These are phyloP conservation scores for Artibeus jamaicensis DNA, from an alignment of 2,797 vertebrate genomes.

Conservation along the genomic window DNA sequence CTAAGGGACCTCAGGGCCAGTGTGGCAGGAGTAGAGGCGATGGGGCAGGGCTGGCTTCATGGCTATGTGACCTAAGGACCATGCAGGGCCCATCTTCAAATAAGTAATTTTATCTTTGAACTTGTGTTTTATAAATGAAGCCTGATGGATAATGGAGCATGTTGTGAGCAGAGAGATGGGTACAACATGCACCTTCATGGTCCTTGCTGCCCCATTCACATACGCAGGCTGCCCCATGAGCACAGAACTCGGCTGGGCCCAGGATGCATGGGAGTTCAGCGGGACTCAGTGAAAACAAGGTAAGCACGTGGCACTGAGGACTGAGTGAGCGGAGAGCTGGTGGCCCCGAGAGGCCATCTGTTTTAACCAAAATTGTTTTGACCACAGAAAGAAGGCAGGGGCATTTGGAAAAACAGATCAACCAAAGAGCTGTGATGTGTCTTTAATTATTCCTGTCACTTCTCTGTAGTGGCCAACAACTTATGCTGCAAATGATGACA, in stretches of 20 bases:
- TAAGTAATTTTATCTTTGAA: background rate
- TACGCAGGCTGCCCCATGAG: rapidly evolving
- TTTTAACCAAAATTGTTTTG: background rate
- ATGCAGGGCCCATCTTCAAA: background rate
- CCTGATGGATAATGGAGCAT: background rate
- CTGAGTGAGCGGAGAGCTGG: background rate
- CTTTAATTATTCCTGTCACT: background rate
- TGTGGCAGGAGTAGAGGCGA: background rate
- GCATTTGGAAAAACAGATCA: background rate
- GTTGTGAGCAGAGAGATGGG: background rate
- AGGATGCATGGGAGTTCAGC: rapidly evolving
- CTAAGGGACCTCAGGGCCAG: background rate
- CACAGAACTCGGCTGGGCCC: background rate
- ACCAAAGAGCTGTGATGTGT: background rate
- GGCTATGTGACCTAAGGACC: background rate
- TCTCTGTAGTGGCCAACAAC: background rate
- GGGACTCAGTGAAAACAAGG: background rate
- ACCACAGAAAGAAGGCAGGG: background rate
- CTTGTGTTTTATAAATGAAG: background rate
- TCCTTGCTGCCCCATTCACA: background rate
- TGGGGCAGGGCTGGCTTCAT: background rate
- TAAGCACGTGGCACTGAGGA: background rate
- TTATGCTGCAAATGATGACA: background rate
- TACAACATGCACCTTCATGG: rapidly evolving
- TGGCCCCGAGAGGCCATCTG: background rate